Evolutionary conservation across 2,113 vertebrate genomes (phyloP).

Genomic region (Forbesichthys papilliferus): DNA sequence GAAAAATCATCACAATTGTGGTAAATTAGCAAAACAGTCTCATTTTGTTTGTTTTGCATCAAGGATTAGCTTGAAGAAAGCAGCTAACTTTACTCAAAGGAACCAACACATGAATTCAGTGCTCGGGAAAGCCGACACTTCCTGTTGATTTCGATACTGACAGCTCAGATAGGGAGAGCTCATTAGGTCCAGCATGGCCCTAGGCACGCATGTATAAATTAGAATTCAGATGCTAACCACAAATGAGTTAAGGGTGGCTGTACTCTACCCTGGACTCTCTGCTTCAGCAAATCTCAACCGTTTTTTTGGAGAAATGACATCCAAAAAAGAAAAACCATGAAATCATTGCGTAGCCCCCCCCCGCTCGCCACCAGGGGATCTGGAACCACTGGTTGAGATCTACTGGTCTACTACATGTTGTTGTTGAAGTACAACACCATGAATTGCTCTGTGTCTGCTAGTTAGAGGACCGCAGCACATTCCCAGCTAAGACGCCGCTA

Average conservation of each 20-base stretch:
- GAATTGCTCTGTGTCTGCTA: no score
- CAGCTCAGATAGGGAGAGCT: slow-evolving; percentile 28
- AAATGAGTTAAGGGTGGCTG: background rate
- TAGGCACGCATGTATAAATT: slow-evolving; percentile 42
- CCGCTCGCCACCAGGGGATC: no score
- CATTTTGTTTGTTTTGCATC: slow-evolving; percentile 46
- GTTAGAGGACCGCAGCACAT: no score
- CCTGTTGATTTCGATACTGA: slow-evolving; percentile 46
- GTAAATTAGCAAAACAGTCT: slow-evolving; percentile 61
- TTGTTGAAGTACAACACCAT: no score
- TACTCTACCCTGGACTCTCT: slow-evolving; percentile 24
- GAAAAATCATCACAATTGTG: slow-evolving; percentile 17
- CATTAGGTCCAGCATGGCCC: slow-evolving; percentile 32
- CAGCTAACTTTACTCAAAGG: slow-evolving; percentile 51
- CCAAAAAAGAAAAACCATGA: no score
- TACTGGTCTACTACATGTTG: no score
- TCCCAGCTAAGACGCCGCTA: no score
- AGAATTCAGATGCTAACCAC: slow-evolving; percentile 41
- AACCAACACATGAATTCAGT: slow-evolving; percentile 40
- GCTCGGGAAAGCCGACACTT: slow-evolving; percentile 38
- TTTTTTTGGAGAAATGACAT: no score
- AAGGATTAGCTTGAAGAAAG: slow-evolving; percentile 50
- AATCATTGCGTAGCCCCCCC: no score
- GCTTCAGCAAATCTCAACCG: background rate
- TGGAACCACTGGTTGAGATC: no score